Conservation (phyloP, 2,797 vertebrate genomes). For the Aselliscus stoliczkanus region DNA sequence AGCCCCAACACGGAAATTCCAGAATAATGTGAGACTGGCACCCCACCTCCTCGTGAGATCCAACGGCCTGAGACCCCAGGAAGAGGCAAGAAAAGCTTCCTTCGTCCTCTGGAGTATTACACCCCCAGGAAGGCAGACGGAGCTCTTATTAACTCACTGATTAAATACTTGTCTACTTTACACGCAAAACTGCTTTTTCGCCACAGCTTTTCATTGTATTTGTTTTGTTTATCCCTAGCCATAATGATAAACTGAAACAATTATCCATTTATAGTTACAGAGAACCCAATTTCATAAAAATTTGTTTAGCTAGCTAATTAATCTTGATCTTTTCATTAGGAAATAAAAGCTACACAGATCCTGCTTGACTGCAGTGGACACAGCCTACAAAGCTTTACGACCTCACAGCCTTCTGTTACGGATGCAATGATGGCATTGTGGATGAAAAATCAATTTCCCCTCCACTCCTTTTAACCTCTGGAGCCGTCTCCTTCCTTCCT, state of each 20-base stretch:
- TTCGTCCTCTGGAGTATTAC: fast-evolving
- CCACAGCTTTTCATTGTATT: neutral
- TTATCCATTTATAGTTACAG: neutral
- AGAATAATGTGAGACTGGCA: neutral
- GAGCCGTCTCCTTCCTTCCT: slow-evolving; percentile 42
- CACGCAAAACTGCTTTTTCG: neutral
- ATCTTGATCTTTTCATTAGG: slow-evolving; percentile 48
- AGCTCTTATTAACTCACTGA: fast-evolving
- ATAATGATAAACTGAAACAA: neutral
- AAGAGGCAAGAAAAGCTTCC: fast-evolving
- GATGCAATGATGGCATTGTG: slow-evolving; percentile 43
- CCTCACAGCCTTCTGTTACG: slow-evolving; percentile 52
- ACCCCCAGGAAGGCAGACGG: fast-evolving
- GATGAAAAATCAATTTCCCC: slow-evolving; percentile 61
- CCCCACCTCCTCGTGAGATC: fast-evolving
- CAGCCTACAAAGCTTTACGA: neutral
- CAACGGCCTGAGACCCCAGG: neutral
- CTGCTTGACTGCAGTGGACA: neutral
- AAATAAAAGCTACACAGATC: neutral
- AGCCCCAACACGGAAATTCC: neutral
- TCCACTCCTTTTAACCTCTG: slow-evolving; percentile 68
- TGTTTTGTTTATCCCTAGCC: neutral
- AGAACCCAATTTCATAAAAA: slow-evolving; percentile 38
- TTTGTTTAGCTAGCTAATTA: slow-evolving; percentile 42
- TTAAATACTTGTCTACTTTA: fast-evolving